A percentile compares a stretch with the other conserved stretches of the same genome.
These are phyloP conservation scores for Helleia helle DNA, from an alignment of 2,888 invertebrate species.

Conservation along the genomic window DNA sequence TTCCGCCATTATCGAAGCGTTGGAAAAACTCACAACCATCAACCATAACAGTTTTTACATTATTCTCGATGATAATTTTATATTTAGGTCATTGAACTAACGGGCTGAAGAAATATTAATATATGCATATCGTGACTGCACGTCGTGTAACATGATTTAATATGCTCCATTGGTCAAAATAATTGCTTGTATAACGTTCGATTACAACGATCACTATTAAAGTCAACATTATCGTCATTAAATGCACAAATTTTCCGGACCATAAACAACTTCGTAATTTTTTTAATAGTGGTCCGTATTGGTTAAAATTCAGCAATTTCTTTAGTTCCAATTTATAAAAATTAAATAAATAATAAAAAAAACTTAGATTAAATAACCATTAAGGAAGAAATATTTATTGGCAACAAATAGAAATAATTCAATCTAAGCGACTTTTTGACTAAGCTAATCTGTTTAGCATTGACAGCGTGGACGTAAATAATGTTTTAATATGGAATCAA, in stretches of 20 bases:
- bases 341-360: no score
- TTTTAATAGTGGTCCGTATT: no score
- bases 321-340: no score
- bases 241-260: not conserved
- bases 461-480: no score
- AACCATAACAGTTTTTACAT: not conserved
- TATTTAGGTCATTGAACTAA: slow-evolving; percentile 61
- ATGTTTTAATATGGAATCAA: no score
- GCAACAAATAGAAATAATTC: no score
- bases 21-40: slow-evolving; percentile 2
- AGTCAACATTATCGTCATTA: slow-evolving; percentile 11
- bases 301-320: no score
- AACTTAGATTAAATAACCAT: no score
- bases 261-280: no score
- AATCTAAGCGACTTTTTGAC: no score
- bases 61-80: slow-evolving; percentile 21
- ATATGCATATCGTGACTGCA: slow-evolving; percentile 32
- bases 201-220: slow-evolving; percentile 16
- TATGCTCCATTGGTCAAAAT: slow-evolving; percentile 23
- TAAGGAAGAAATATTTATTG: no score
- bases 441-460: no score
- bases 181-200: slow-evolving; percentile 15
- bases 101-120: slow-evolving; percentile 41
- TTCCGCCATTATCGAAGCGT: slow-evolving; percentile 50
- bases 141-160: slow-evolving; percentile 26